Base-by-base conservation (phyloP, 2,888 invertebrate genomes). In the Andricus quercusramuli region DNA sequence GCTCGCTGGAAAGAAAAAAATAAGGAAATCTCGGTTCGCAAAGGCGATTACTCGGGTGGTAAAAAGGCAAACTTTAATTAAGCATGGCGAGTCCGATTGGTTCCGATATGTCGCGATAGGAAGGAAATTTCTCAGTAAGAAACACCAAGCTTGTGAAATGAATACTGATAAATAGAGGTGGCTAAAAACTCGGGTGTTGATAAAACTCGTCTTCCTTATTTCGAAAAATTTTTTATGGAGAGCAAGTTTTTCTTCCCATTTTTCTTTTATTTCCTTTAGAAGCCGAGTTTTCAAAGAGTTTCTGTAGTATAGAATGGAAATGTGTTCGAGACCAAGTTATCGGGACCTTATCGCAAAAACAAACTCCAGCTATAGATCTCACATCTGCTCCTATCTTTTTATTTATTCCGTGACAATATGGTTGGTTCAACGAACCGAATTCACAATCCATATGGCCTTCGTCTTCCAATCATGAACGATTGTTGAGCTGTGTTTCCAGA, bases 391-490 rank as follows among this genome's bases (percentile, higher is more conserved):
- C 37, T 64, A 78, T 68, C 70, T 62, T 68, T n/a, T 79, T 66
- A 67, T 78, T 51, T 66, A 70, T 79, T 78, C 59, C 70, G 29
- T 41, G 67, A 56, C 70, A 68, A 70, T 41, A 47, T 59, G 29
- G 78, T n/a, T 17, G 67, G 56, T 66, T 67, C 25, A 62, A 65
- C 29, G 37, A 74, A 56, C 56, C 9, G 32, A 56, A 77, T 79
- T 78, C 82, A 80, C 82, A 78, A 77, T 76, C 74, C 79, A 77
- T 79, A 77, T 78, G 83, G 70, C 81, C 83, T 83, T 83, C 78
- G 51, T 70, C 29, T 20, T 9, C 29, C 5, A 70, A 51, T 3
- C 13, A 74, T 32, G 5, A 47, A 47, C 4, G 47, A 15, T 17
- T 47, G 1, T 29, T 29, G 29, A 29, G 29, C 29, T 29, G 3